Evolutionary conservation across 2,113 vertebrate genomes (phyloP).

Genomic region (Poeciliopsis occidentalis): DNA sequence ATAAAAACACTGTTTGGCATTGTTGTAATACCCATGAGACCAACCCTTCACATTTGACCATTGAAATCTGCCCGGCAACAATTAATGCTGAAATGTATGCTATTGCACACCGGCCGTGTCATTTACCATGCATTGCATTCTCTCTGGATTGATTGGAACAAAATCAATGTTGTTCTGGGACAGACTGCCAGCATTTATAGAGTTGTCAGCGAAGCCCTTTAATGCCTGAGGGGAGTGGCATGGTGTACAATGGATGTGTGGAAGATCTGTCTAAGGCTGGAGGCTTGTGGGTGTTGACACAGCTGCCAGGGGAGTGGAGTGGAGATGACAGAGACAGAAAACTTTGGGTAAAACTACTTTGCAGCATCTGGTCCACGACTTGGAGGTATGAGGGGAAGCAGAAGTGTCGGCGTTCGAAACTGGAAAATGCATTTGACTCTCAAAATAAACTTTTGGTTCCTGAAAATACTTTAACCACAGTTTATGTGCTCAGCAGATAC

Average conservation of each 20-base stretch:
- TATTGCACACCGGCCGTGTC: slow-evolving; percentile 41
- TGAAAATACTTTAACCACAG: slow-evolving; percentile 21
- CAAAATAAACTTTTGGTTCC: slow-evolving; percentile 37
- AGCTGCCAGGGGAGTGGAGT: slow-evolving; percentile 68
- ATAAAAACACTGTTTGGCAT: slow-evolving; percentile 24
- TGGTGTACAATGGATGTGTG: slow-evolving; percentile 59
- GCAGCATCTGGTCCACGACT: slow-evolving; percentile 43
- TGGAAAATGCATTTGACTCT: slow-evolving; percentile 44
- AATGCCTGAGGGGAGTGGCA: slow-evolving; percentile 55
- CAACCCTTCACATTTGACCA: slow-evolving; percentile 21
- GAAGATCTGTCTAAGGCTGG: slow-evolving; percentile 75
- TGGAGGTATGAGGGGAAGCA: slow-evolving; percentile 36
- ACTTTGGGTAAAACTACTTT: slow-evolving; percentile 56
- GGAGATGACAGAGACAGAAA: slow-evolving; percentile 43
- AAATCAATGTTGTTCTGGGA: slow-evolving; percentile 76
- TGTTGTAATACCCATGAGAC: slow-evolving; percentile 31
- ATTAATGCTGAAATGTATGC: slow-evolving; percentile 63
- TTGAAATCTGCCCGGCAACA: slow-evolving; percentile 71
- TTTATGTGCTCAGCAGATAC: slow-evolving; percentile 7
- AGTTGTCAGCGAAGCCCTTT: slow-evolving; percentile 66
- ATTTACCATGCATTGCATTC: slow-evolving; percentile 62
- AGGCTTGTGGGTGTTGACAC: slow-evolving; percentile 79
- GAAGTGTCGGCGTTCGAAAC: slow-evolving; percentile 24
- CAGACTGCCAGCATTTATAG: slow-evolving; percentile 68
- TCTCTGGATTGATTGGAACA: slow-evolving; percentile 69